Evolutionary conservation across 2,888 invertebrate species (phyloP).

Genomic region (Callyntrura sp.): DNA sequence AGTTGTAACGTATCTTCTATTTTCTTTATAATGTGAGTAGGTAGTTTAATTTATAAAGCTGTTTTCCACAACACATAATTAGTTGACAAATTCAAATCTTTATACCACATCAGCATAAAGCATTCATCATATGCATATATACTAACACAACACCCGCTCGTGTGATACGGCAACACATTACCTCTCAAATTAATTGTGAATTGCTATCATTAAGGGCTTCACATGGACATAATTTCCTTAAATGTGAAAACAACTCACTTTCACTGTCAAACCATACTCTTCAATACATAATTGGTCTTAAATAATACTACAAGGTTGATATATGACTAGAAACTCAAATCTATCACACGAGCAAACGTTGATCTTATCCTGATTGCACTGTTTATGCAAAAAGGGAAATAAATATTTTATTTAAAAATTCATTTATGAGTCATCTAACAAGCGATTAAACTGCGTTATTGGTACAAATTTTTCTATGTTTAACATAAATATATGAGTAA

Average conservation of each 20-base stretch:
- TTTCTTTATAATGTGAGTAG: background rate
- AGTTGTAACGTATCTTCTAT: no score
- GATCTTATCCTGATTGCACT: no score
- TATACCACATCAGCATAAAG: background rate
- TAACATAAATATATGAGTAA: no score
- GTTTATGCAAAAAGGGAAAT: no score
- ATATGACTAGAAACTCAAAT: no score
- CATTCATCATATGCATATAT: background rate
- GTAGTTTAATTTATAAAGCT: background rate
- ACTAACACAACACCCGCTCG: background rate
- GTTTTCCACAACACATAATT: no score
- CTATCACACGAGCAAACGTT: no score
- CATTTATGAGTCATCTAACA: no score
- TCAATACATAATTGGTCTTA: constrained; percentile 36
- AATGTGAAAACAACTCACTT: constrained; percentile 30
- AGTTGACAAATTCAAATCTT: no score
- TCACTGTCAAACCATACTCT: constrained; percentile 26
- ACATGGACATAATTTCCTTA: constrained; percentile 26
- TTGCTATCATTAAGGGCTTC: constrained; percentile 1
- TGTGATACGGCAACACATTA: background rate
- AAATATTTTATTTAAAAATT: no score
- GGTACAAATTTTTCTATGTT: no score
- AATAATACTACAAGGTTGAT: background rate
- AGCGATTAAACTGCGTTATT: no score
- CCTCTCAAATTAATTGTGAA: constrained; percentile 34